Conservation (phyloP, 2,797 vertebrate species). For the Dendrocincla tyrannina region DNA sequence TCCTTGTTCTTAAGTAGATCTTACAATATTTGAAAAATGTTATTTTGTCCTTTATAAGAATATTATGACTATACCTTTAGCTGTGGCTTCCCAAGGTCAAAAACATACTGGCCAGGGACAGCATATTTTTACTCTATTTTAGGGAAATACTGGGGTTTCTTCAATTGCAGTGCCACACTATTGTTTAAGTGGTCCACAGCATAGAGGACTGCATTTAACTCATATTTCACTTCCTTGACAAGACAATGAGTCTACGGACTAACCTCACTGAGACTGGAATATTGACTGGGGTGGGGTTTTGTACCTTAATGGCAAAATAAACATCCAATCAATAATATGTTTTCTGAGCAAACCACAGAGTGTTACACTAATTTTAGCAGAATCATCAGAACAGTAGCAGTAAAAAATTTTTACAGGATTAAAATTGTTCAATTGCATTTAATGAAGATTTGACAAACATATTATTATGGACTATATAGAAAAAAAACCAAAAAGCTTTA, state of each 20-base stretch:
- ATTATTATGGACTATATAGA: not conserved
- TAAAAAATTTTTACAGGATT: constrained; percentile 17
- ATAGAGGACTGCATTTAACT: not conserved
- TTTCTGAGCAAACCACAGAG: not conserved
- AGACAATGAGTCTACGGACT: not conserved
- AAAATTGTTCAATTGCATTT: constrained; percentile 19
- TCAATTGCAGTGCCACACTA: not conserved
- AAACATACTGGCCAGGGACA: not conserved
- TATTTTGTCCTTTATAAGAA: not conserved
- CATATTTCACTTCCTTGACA: constrained; percentile 1
- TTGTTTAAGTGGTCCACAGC: not conserved
- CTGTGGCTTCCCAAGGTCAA: not conserved
- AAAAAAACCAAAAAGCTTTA: not conserved
- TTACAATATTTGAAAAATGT: not conserved
- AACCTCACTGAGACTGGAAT: not conserved
- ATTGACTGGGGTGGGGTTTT: constrained; percentile 21
- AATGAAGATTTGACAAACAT: not conserved
- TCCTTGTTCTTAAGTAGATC: not conserved
- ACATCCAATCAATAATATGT: not conserved
- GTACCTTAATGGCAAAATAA: constrained; percentile 15
- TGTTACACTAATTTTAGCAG: constrained; percentile 19
- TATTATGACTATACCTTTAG: not conserved
- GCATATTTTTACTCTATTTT: not conserved
- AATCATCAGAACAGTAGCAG: constrained; percentile 14
- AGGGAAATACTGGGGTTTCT: not conserved